These are phyloP conservation scores for Drosophila sechellia DNA, from an alignment of 1,140 invertebrate genomes.

Conservation along the genomic window DNA sequence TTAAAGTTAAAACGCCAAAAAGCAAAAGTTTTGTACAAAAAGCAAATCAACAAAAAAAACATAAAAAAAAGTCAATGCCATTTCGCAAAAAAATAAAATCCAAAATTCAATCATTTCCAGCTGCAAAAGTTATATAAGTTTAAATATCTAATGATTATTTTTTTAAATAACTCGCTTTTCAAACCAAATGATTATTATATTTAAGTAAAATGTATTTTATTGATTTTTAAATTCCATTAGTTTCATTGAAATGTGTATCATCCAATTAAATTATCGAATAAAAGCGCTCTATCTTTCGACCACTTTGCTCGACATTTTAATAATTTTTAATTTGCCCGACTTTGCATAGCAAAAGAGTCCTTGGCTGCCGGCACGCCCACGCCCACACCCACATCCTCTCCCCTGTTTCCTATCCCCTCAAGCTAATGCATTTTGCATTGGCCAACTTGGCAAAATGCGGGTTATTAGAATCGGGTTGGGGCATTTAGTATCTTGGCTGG, in stretches of 20 bases:
- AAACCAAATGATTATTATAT: too few species aligned
- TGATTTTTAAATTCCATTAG: too few species aligned
- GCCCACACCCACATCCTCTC: background rate
- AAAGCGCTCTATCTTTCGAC: slow-evolving; percentile 1
- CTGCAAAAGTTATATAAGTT: too few species aligned
- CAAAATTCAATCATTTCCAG: too few species aligned
- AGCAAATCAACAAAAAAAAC: too few species aligned
- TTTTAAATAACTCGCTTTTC: too few species aligned
- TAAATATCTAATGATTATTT: too few species aligned
- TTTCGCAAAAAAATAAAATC: too few species aligned
- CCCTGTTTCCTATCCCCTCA: background rate
- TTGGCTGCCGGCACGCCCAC: slow-evolving; percentile 24
- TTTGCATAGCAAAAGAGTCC: slow-evolving; percentile 18
- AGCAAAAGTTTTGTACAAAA: too few species aligned
- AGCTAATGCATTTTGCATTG: slow-evolving; percentile 68
- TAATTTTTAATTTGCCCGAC: slow-evolving; percentile 54
- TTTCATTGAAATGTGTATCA: slow-evolving; percentile 1
- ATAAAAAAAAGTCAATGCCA: too few species aligned
- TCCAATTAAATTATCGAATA: slow-evolving; percentile 4
- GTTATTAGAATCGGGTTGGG: slow-evolving; percentile 11
- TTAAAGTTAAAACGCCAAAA: too few species aligned
- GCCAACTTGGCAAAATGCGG: slow-evolving; percentile 31
- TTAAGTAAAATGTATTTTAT: background rate
- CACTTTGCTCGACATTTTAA: slow-evolving; percentile 43
- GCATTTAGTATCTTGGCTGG: slow-evolving; percentile 23